Percentiles rank a stretch among this genome's conserved stretches.
These are phyloP conservation scores for Gonioctena quinquepunctata DNA, from an alignment of 1,140 invertebrate species.

Conservation along the genomic window DNA sequence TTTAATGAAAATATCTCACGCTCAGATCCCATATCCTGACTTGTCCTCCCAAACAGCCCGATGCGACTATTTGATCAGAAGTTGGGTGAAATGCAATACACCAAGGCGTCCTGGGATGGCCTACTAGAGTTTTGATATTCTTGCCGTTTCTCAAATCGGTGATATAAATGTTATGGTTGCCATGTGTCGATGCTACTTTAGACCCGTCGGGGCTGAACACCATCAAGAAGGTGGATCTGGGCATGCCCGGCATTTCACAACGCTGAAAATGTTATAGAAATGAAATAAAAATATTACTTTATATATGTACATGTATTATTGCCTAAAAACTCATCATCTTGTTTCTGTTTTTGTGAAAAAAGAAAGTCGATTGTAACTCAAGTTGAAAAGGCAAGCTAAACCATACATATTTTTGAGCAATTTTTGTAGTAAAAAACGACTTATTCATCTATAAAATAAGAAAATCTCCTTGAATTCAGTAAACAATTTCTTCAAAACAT, in stretches of 20 bases:
- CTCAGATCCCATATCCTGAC: conserved; percentile 89
- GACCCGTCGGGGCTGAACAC: conserved; percentile 85
- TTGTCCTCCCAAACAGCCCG: conserved; percentile 87
- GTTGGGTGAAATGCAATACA: conserved; percentile 89
- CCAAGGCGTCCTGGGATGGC: conserved; percentile 91
- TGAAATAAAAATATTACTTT: too few relatives aligned
- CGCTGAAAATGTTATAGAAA: conserved; percentile 60
- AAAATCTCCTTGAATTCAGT: too few relatives aligned
- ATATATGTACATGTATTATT: too few relatives aligned
- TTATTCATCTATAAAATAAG: too few relatives aligned
- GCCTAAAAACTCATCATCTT: too few relatives aligned
- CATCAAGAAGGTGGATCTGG: conserved; percentile 81
- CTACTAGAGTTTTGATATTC: conserved; percentile 76
- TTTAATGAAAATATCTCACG: conserved; percentile 71
- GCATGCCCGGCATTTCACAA: conserved; percentile 74
- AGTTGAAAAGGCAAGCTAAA: too few relatives aligned
- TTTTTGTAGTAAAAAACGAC: too few relatives aligned
- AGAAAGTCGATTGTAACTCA: too few relatives aligned
- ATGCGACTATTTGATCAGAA: conserved; percentile 81
- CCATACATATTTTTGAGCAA: too few relatives aligned
- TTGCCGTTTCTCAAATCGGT: conserved; percentile 80
- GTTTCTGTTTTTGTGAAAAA: too few relatives aligned
- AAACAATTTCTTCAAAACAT: too few relatives aligned
- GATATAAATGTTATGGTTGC: conserved; percentile 90
- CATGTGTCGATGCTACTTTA: conserved; percentile 87